phyloP scores from a whole-genome alignment of 1,140 invertebrate species.

The Hycleus cichorii region DNA sequence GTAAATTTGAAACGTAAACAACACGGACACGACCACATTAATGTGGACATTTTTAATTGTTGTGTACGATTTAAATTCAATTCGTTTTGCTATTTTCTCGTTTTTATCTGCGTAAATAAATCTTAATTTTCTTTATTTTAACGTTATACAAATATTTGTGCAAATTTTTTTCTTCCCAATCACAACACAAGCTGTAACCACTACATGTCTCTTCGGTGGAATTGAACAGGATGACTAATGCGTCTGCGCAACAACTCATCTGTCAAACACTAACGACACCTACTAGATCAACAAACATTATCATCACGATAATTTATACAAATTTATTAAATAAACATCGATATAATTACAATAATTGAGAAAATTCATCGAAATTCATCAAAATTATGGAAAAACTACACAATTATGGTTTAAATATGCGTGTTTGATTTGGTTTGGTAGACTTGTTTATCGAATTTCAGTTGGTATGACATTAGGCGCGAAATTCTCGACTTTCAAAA shows the following conservation, averaged over 20 bases:
- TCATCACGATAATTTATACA: too few species aligned
- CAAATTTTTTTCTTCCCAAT: background rate
- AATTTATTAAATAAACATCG: too few species aligned
- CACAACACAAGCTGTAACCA: conserved; percentile 16
- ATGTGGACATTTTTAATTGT: conserved; percentile 34
- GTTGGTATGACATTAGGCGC: too few species aligned
- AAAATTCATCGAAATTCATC: too few species aligned
- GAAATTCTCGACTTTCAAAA: too few species aligned
- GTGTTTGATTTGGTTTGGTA: too few species aligned
- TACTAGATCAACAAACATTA: too few species aligned
- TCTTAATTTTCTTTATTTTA: background rate
- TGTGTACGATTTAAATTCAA: background rate
- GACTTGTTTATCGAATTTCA: too few species aligned
- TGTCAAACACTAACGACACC: too few species aligned
- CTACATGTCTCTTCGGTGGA: conserved; percentile 27
- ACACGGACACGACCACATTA: conserved; percentile 40
- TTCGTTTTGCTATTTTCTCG: conserved; percentile 1
- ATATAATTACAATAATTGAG: too few species aligned
- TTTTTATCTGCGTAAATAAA: background rate
- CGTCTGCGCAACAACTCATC: background rate
- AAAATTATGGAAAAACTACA: too few species aligned
- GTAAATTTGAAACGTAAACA: conserved; percentile 43
- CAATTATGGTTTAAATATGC: too few species aligned
- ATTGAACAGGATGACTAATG: conserved; percentile 16
- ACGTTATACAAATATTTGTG: background rate